Percentiles rank a stretch among this genome's conserved stretches.
Evolutionary conservation across 2,888 invertebrate species (phyloP).

Genomic region (Kuschelorhynchus macadamiae): DNA sequence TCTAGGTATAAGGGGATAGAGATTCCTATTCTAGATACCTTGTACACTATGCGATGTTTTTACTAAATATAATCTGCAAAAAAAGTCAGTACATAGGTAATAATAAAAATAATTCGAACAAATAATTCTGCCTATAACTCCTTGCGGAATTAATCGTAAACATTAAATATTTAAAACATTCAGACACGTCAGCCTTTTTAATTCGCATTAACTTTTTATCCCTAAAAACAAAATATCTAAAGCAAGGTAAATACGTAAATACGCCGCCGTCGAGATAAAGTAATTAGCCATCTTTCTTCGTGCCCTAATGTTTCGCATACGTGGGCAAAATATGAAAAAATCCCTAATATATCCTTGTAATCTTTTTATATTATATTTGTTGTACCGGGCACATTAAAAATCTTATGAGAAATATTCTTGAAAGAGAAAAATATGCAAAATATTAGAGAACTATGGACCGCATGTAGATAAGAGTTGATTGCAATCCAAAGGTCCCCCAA

Average conservation of each 20-base stretch:
- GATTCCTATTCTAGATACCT: no score
- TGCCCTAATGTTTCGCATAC: slow-evolving; percentile 49
- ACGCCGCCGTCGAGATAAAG: slow-evolving; percentile 43
- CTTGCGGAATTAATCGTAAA: slow-evolving; percentile 12
- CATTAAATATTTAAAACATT: slow-evolving; percentile 14
- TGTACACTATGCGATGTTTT: no score
- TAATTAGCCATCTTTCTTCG: slow-evolving; percentile 50
- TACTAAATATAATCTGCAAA: no score
- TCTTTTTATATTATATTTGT: slow-evolving; percentile 43
- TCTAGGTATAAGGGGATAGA: no score
- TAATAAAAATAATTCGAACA: no score
- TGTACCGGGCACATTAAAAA: slow-evolving; percentile 8
- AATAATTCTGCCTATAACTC: no score
- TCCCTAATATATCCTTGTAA: slow-evolving; percentile 44
- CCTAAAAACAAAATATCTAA: slow-evolving; percentile 28
- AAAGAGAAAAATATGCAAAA: no score
- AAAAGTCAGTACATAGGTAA: no score
- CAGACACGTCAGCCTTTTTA: slow-evolving; percentile 42
- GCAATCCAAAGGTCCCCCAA: no score
- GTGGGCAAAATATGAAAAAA: slow-evolving; percentile 49
- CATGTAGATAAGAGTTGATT: no score
- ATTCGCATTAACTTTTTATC: slow-evolving; percentile 42
- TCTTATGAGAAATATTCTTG: background rate
- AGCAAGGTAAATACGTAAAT: slow-evolving; percentile 43
- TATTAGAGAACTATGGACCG: no score